phyloP scores from a whole-genome alignment of 2,888 invertebrate genomes.

The Tanytarsus gracilentus region DNA sequence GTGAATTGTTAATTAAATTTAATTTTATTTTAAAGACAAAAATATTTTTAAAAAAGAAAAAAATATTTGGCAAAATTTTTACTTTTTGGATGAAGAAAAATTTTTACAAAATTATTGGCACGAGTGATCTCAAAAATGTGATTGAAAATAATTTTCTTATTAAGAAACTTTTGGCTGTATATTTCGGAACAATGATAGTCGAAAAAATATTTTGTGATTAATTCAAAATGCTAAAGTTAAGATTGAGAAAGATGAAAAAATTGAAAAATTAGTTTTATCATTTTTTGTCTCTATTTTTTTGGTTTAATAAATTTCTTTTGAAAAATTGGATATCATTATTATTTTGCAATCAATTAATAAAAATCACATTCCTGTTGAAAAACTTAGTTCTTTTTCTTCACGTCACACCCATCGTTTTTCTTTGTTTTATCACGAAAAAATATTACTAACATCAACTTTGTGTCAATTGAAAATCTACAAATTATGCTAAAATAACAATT shows the following conservation, averaged over 20 bases:
- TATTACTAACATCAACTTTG: too few relatives aligned
- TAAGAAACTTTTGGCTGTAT: constrained; percentile 24
- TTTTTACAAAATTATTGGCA: constrained; percentile 23
- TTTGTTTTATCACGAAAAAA: too few relatives aligned
- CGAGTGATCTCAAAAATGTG: constrained; percentile 26
- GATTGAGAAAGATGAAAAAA: not conserved
- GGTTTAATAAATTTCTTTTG: not conserved
- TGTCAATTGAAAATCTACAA: too few relatives aligned
- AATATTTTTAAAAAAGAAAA: constrained; percentile 6
- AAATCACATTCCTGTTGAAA: constrained; percentile 10
- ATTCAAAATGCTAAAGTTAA: not conserved
- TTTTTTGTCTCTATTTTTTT: not conserved
- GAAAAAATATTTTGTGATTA: constrained; percentile 27
- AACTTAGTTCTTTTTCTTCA: not conserved
- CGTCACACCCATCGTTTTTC: too few relatives aligned
- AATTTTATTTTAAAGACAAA: constrained; percentile 1
- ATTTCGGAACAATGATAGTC: constrained; percentile 20
- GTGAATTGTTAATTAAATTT: constrained; percentile 26
- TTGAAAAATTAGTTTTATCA: constrained; percentile 10
- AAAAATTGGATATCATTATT: constrained; percentile 13
- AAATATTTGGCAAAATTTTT: not conserved
- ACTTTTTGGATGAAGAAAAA: constrained; percentile 28
- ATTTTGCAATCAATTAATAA: constrained; percentile 6
- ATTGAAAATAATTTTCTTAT: constrained; percentile 12
- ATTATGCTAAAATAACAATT: too few relatives aligned